Base-by-base conservation (phyloP, 2,113 vertebrate genomes). In the Onychostoma macrolepis region DNA sequence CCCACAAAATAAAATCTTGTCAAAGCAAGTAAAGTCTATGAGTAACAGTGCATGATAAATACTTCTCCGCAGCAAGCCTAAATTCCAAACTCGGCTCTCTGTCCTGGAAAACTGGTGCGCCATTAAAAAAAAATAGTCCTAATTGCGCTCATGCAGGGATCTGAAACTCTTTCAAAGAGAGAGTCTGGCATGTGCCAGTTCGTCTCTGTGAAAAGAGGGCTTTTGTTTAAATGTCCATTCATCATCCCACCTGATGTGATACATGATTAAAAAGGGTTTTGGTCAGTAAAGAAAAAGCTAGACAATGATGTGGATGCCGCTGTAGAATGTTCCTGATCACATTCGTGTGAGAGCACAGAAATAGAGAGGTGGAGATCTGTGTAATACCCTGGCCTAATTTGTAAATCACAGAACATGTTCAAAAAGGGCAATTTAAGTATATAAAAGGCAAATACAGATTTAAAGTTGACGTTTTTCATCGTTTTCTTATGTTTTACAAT, bases 1-100 rank as follows among this genome's bases (percentile, higher is more conserved):
- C 88, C 90, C 92, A 89, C 87, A 88, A 94, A 93, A 91, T 89
- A 90, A 92, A 93, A 94, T 91, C 90, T 89, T 93, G 92, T 94
- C 92, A 92, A 91, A 93, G 94, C 93, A 93, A 94, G 92, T 93
- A 78, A 91, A 91, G 91, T 91, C 87, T 82, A 17, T 26, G 79
- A 90, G 88, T 89, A 91, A 89, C 88, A 89, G 91, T 56, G 89
- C 85, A 89, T 91, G 92, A 94, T 93, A 86, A 93, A 91, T 91
- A 90, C 87, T 90, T 92, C 91, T 91, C 89, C 72, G 77, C 75
- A 90, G 88, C 86, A 61, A 67, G 28, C 87, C 74, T 53, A 80
- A 85, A 89, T 63, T 91, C 85, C 84, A 85, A 88, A 89, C 88
- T 89, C 82, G 91, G 90, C 83, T 86, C 75, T 86, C 13, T 41